A percentile compares a stretch with the other conserved stretches of the same genome.
These are phyloP conservation scores for Condylura cristata DNA, from an alignment of 2,113 vertebrate genomes.

Conservation along the genomic window DNA sequence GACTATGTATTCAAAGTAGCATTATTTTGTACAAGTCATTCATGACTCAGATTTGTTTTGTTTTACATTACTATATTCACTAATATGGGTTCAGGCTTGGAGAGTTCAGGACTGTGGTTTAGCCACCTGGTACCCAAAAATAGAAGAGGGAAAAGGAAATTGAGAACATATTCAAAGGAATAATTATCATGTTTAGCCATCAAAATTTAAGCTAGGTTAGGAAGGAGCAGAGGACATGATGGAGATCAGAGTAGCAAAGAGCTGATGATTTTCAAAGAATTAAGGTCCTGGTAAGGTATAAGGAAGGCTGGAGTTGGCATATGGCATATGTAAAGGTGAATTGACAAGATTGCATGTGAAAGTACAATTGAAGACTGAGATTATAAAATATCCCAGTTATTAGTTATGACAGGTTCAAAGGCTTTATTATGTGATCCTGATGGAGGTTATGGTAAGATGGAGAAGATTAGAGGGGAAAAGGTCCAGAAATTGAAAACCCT, in stretches of 20 bases:
- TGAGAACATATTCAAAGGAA: not conserved
- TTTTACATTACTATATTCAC: not conserved
- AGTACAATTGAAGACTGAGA: not conserved
- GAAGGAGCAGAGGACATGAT: not conserved
- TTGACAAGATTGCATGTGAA: not conserved
- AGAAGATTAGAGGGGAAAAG: not conserved
- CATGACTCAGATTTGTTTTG: not conserved
- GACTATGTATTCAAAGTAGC: not conserved
- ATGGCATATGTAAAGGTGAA: not conserved
- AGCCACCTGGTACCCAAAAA: not conserved
- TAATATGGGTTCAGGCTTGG: not conserved
- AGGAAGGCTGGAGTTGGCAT: not conserved
- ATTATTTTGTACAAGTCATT: not conserved
- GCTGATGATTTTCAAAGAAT: not conserved
- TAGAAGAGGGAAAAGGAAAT: not conserved
- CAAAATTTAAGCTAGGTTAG: not conserved
- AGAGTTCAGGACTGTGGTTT: not conserved
- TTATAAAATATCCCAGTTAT: not conserved
- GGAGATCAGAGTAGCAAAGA: not conserved
- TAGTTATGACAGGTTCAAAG: not conserved
- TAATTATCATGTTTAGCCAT: not conserved
- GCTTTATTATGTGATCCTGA: not conserved
- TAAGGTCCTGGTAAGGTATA: not conserved
- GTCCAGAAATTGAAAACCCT: not conserved
- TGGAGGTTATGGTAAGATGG: not conserved